Evolutionary conservation across 2,888 invertebrate genomes (phyloP).

Genomic region (Apodemia hepburni): DNA sequence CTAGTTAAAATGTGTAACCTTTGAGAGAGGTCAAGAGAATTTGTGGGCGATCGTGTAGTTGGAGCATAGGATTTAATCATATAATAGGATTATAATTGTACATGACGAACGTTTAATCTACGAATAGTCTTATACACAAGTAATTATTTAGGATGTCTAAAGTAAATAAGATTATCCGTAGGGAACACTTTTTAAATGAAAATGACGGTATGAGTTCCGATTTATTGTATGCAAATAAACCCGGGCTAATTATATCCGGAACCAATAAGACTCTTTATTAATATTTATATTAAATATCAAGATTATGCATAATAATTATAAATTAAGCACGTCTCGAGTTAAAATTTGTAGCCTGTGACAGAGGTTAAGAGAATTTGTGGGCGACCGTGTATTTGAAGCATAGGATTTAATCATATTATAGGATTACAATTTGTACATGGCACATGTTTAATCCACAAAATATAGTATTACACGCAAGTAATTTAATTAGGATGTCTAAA

Average conservation of each 20-base stretch:
- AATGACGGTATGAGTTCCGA: too few relatives aligned
- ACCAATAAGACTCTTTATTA: too few relatives aligned
- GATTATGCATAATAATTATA: too few relatives aligned
- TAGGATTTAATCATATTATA: neutral
- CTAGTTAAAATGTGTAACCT: neutral
- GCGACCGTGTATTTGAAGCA: neutral
- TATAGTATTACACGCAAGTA: neutral
- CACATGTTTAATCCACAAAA: neutral
- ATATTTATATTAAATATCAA: too few relatives aligned
- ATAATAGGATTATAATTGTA: conserved; percentile 1
- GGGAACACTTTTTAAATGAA: too few relatives aligned
- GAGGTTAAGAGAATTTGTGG: conserved; percentile 4
- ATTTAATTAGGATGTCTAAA: neutral
- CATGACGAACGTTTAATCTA: neutral
- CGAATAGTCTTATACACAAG: neutral
- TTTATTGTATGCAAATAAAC: too few relatives aligned
- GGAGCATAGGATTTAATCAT: neutral
- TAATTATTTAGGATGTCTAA: neutral
- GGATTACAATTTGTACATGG: neutral
- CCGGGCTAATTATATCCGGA: too few relatives aligned
- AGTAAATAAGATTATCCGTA: neutral
- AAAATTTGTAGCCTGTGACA: neutral
- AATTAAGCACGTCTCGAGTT: neutral
- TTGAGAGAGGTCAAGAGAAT: neutral
- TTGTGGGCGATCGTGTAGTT: neutral